Conservation (phyloP, 2,888 invertebrate species). For the Orthonychiurus folsomi region DNA sequence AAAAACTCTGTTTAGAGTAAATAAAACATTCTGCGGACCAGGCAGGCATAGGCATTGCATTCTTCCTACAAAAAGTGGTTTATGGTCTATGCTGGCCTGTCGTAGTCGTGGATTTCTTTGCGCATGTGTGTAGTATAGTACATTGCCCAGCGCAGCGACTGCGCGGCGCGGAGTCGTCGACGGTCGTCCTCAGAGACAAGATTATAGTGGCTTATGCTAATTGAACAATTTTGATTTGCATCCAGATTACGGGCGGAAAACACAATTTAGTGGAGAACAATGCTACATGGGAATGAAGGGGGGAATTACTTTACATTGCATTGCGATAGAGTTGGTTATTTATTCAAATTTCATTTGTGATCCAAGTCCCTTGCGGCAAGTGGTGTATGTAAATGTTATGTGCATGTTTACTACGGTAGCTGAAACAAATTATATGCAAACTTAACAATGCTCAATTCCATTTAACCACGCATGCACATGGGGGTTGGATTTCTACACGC, state of each 20-base stretch:
- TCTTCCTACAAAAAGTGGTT: background rate
- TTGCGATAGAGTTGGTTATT: too few relatives aligned
- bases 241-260: background rate
- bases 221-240: background rate
- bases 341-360: background rate
- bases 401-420: background rate
- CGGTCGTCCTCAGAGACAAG: background rate
- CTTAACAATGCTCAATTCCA: background rate
- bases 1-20: background rate
- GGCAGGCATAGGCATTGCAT: background rate
- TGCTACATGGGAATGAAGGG: background rate
- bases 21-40: background rate
- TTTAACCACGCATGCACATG: too few relatives aligned
- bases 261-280: background rate
- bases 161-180: too few relatives aligned
- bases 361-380: background rate
- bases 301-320: background rate
- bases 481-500: too few relatives aligned
- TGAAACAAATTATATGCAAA: background rate
- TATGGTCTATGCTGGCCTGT: too few relatives aligned
- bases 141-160: background rate
- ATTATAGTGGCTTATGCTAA: background rate
- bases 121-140: too few relatives aligned
- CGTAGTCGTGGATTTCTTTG: background rate
- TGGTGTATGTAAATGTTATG: too few relatives aligned